Percentiles rank a stretch among this genome's conserved stretches.
Conservation (phyloP, 2,113 vertebrate genomes). For the Sula dactylatra region DNA sequence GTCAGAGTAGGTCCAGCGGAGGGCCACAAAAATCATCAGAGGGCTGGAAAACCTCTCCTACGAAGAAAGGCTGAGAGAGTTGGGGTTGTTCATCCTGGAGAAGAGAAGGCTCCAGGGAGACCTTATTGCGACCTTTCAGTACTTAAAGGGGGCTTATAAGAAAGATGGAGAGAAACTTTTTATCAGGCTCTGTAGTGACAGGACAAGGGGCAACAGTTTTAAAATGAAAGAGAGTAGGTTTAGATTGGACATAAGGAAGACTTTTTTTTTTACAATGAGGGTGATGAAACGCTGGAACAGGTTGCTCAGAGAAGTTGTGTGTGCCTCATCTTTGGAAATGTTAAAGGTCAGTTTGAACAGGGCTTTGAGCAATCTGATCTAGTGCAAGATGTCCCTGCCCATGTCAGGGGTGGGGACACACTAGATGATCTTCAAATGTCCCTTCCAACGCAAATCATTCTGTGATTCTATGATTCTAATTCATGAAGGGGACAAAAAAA, state of each 20-base stretch:
- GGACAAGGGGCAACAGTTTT: too few relatives aligned
- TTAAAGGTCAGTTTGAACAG: neutral
- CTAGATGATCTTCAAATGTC: neutral
- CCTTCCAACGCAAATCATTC: neutral
- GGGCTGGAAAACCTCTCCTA: too few relatives aligned
- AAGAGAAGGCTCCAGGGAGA: neutral
- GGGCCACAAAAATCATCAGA: neutral
- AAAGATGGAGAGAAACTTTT: neutral
- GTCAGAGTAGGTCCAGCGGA: fast-evolving
- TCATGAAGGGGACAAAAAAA: neutral
- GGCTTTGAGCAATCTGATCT: neutral
- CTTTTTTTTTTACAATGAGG: neutral
- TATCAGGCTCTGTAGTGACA: too few relatives aligned
- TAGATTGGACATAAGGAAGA: too few relatives aligned
- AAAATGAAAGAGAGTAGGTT: too few relatives aligned
- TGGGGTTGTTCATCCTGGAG: neutral
- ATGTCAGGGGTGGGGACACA: fast-evolving
- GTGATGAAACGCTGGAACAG: neutral
- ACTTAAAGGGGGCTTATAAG: neutral
- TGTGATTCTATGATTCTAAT: neutral
- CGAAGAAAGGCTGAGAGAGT: too few relatives aligned
- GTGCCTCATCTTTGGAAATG: neutral
- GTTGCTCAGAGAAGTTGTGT: neutral
- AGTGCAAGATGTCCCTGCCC: neutral
- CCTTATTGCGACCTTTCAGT: neutral